Evolutionary conservation across 2,113 vertebrate species (phyloP), one percentile per base, ranked within the genome.

Genomic region (Boulengeromyrus knoepffleri): DNA sequence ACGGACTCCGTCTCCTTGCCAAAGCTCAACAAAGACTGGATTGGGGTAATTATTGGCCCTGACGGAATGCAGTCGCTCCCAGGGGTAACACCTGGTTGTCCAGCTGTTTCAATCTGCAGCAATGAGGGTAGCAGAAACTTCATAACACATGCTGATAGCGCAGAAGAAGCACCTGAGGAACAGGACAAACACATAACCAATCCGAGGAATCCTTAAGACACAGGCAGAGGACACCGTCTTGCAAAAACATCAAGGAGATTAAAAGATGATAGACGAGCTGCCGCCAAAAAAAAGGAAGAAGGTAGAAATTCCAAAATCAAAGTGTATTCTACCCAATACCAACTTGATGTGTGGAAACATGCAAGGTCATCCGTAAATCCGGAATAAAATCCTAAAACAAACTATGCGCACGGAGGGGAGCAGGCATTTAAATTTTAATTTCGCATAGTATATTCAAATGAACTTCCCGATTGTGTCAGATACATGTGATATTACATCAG

Each of bases 261-360:
- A 80, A 80, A 80, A 80, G 74, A 19, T 19, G 74, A 19, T 3
- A 39, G 31, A 80, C 1, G 31, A 42, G 39, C 36, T 42, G 36
- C 74, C 6, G 70, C 5, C 31, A 39, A 77, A 5, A 77, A 17
- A 5, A 53, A 5, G 13, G 2, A 19, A 77, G 36, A 39, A 77
- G 31, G 36, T 39, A 77, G 1, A 42, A 8, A 19, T 42, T 80
- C 39, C 74, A 80, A 80, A 80, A 17, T 31, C 31, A 52, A 39
- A 12, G 83, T 58, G 85, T 87, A 80, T 31, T 52, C 87, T 86
- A 62, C 5, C 27, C 74, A 84, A 45, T 56, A 52, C 86, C 3
- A 87, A 21, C 86, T 89, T 91, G 77, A 92, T 90, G 74, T 91
- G 90, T 91, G 93, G 93, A 93, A 94, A 93, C 90, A 85, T 49